These are phyloP conservation scores for Myotis findleyi DNA, from an alignment of 2,797 vertebrate species.

Conservation along the genomic window DNA sequence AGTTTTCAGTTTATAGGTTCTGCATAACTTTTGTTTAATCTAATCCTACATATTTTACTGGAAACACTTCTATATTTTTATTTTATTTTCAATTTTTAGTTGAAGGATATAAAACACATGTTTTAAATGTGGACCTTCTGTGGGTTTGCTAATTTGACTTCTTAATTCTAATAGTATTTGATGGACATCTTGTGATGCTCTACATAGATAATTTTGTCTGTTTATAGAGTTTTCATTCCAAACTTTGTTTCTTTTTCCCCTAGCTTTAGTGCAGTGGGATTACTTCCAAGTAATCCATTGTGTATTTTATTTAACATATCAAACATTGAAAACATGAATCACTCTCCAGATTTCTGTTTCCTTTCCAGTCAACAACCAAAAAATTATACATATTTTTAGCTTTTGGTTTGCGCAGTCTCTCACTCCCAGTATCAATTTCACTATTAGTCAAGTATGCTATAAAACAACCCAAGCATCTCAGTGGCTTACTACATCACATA, in stretches of 20 bases:
- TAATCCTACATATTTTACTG: background rate
- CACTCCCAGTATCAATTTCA: background rate
- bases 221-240: background rate
- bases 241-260: background rate
- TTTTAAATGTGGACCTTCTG: background rate
- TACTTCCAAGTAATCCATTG: constrained; percentile 17
- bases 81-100: background rate
- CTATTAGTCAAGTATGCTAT: background rate
- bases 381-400: background rate
- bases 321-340: constrained; percentile 9
- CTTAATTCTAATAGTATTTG: background rate
- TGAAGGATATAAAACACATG: background rate
- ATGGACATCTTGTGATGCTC: background rate
- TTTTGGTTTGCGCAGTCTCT: background rate
- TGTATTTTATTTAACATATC: constrained; percentile 14
- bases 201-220: background rate
- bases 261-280: background rate
- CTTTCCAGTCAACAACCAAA: background rate
- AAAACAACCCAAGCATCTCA: background rate
- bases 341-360: background rate
- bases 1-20: background rate
- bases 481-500: background rate
- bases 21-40: background rate
- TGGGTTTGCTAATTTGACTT: background rate
- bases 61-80: background rate